phyloP scores from a whole-genome alignment of 1,140 invertebrate genomes.

The honey bee (Apis mellifera) region Amel_HAv3.1 CM009934.2:6642001-6642500 shows the following conservation, averaged over 20 bases:
- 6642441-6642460: constrained; percentile 43
- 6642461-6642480: constrained; percentile 79
- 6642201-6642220: background rate
- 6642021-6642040: background rate
- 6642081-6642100: constrained; percentile 18
- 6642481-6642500: constrained; percentile 62
- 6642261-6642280: constrained; percentile 61
- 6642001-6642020: background rate
- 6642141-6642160: background rate
- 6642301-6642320: constrained; percentile 77
- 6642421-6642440: constrained; percentile 49
- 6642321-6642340: constrained; percentile 74
- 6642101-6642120: background rate
- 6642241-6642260: background rate
- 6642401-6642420: constrained; percentile 33
- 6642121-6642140: background rate
- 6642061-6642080: constrained; percentile 13
- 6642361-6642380: no score
- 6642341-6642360: constrained; percentile 24
- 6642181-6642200: background rate
- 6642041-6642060: background rate
- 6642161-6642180: background rate
- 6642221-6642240: background rate
- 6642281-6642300: constrained; percentile 79
- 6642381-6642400: constrained; percentile 52